Conservation (phyloP, 2,113 vertebrate genomes). For the Sialia sialis region DNA sequence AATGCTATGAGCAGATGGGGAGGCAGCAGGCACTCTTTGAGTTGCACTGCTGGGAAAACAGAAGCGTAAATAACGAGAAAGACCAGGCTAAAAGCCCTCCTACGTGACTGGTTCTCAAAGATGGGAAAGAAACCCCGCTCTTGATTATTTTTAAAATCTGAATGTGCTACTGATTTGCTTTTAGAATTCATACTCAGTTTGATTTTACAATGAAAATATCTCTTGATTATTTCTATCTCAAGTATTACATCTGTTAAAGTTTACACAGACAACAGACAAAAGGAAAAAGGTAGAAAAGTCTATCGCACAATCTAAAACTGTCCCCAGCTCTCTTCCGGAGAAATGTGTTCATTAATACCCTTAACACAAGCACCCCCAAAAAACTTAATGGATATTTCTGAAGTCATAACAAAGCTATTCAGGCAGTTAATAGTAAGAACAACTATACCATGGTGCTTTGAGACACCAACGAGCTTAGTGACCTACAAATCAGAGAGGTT, state of each 20-base stretch:
- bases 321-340: background rate
- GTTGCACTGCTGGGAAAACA: constrained; percentile 73
- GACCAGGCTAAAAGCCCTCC: background rate
- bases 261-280: background rate
- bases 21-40: constrained; percentile 86
- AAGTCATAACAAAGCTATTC: background rate
- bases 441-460: background rate
- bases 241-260: background rate
- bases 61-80: background rate
- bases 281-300: background rate
- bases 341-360: background rate
- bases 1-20: constrained; percentile 94
- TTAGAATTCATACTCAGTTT: background rate
- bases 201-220: background rate
- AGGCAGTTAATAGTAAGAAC: background rate
- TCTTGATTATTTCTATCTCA: background rate
- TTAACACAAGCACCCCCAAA: background rate
- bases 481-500: background rate
- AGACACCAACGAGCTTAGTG: background rate
- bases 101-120: background rate
- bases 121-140: accelerated
- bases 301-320: background rate
- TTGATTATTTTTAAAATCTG: background rate
- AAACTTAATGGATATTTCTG: background rate
- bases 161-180: background rate